These are phyloP conservation scores for Drymonia ruficornis DNA, from an alignment of 2,888 invertebrate genomes.

Conservation along the genomic window DNA sequence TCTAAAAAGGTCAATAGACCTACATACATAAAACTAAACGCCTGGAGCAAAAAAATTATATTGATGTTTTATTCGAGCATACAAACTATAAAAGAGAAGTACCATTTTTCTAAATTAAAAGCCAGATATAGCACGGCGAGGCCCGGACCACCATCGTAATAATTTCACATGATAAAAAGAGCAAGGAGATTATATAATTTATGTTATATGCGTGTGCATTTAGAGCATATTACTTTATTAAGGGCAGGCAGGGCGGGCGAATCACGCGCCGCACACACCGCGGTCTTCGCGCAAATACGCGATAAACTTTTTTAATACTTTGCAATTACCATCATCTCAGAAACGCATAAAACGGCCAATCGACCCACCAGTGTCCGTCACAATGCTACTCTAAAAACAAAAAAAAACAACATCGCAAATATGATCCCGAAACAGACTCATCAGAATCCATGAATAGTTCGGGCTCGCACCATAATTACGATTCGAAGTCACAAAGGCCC, in stretches of 20 bases:
- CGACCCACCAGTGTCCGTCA: slow-evolving; percentile 62
- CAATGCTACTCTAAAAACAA: slow-evolving; percentile 55
- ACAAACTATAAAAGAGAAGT: slow-evolving; percentile 60
- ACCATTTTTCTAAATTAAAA: slow-evolving; percentile 76
- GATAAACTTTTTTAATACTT: slow-evolving; percentile 76
- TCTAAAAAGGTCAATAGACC: neutral
- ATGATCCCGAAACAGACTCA: slow-evolving; percentile 56
- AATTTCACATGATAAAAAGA: slow-evolving; percentile 79
- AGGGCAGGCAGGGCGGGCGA: slow-evolving; percentile 74
- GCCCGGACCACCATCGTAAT: slow-evolving; percentile 77
- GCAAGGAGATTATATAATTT: slow-evolving; percentile 73
- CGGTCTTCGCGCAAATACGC: slow-evolving; percentile 59
- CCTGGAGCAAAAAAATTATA: slow-evolving; percentile 68
- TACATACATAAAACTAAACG: slow-evolving; percentile 47
- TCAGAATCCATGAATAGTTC: slow-evolving; percentile 60
- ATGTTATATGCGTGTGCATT: slow-evolving; percentile 82
- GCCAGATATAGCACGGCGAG: slow-evolving; percentile 64
- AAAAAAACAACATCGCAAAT: slow-evolving; percentile 55
- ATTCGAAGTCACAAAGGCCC: slow-evolving; percentile 67
- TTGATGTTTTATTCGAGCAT: slow-evolving; percentile 59
- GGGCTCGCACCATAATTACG: slow-evolving; percentile 62
- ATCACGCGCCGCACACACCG: slow-evolving; percentile 60
- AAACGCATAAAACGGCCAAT: slow-evolving; percentile 68
- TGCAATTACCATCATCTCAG: slow-evolving; percentile 75
- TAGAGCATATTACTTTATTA: slow-evolving; percentile 83